Evolutionary conservation across 2,888 invertebrate species (phyloP).

Genomic region (Phalera bucephala): DNA sequence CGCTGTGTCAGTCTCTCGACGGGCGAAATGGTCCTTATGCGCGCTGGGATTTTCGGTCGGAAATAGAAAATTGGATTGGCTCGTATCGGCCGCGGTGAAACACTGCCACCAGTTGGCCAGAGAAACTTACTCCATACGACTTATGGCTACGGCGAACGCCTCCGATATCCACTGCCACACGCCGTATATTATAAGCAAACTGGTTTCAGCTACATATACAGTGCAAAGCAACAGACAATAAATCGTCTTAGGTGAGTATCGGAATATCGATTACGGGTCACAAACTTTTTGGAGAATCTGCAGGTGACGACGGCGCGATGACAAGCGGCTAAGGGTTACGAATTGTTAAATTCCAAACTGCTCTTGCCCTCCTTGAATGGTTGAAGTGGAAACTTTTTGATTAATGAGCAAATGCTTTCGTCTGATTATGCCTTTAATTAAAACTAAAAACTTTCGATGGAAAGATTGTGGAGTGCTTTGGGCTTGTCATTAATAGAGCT

Average conservation of each 20-base stretch:
- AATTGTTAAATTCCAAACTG: constrained; percentile 33
- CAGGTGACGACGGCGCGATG: constrained; percentile 13
- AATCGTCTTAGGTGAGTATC: constrained; percentile 5
- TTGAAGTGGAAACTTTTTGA: constrained; percentile 36
- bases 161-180: not conserved
- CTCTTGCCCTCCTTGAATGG: constrained; percentile 28
- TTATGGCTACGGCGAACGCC: constrained; percentile 29
- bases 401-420: constrained; percentile 39
- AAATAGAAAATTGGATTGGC: constrained; percentile 66
- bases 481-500: constrained; percentile 28
- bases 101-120: constrained; percentile 46
- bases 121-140: constrained; percentile 50
- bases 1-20: constrained; percentile 43
- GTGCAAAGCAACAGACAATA: not conserved
- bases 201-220: not conserved
- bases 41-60: constrained; percentile 52
- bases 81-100: constrained; percentile 51
- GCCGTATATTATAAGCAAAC: constrained; percentile 14
- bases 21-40: constrained; percentile 49
- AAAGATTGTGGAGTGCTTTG: constrained; percentile 23
- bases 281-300: constrained; percentile 12
- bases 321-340: constrained; percentile 25
- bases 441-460: constrained; percentile 36
- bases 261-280: constrained; percentile 7
- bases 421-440: constrained; percentile 43